These are phyloP conservation scores for Macquaria ambigua DNA, from an alignment of 2,113 vertebrate genomes.

Conservation along the genomic window DNA sequence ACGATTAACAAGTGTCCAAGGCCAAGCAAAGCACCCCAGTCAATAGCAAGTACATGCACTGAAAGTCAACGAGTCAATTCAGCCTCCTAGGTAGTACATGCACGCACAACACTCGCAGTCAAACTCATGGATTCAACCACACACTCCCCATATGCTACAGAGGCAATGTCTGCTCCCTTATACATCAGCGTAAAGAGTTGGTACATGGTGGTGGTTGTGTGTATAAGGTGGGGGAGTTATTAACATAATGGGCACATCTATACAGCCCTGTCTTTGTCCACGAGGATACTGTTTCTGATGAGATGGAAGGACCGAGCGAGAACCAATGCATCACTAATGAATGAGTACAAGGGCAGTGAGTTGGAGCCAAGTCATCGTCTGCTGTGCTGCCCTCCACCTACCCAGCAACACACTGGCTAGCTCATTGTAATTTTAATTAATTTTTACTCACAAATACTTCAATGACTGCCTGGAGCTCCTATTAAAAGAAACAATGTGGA, in stretches of 20 bases:
- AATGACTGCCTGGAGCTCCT: slow-evolving; percentile 75
- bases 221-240: slow-evolving; percentile 52
- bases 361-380: slow-evolving; percentile 49
- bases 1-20: slow-evolving; percentile 61
- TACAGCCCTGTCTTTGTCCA: slow-evolving; percentile 63
- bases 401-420: slow-evolving; percentile 52
- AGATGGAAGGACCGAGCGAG: slow-evolving; percentile 62
- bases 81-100: slow-evolving; percentile 43
- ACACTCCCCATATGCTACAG: not conserved
- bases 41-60: slow-evolving; percentile 64
- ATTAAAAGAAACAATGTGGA: slow-evolving; percentile 75
- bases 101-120: slow-evolving; percentile 45
- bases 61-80: slow-evolving; percentile 65
- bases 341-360: slow-evolving; percentile 61
- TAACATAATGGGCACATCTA: slow-evolving; percentile 72
- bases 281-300: slow-evolving; percentile 60
- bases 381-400: slow-evolving; percentile 40
- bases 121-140: slow-evolving; percentile 19
- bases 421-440: slow-evolving; percentile 81
- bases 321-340: slow-evolving; percentile 78
- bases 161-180: slow-evolving; percentile 9
- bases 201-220: slow-evolving; percentile 17
- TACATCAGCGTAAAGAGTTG: slow-evolving; percentile 10
- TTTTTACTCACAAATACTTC: slow-evolving; percentile 76
- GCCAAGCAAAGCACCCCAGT: slow-evolving; percentile 58